Evolutionary conservation across 2,888 invertebrate genomes (phyloP).

Genomic region (Sisyra terminalis): DNA sequence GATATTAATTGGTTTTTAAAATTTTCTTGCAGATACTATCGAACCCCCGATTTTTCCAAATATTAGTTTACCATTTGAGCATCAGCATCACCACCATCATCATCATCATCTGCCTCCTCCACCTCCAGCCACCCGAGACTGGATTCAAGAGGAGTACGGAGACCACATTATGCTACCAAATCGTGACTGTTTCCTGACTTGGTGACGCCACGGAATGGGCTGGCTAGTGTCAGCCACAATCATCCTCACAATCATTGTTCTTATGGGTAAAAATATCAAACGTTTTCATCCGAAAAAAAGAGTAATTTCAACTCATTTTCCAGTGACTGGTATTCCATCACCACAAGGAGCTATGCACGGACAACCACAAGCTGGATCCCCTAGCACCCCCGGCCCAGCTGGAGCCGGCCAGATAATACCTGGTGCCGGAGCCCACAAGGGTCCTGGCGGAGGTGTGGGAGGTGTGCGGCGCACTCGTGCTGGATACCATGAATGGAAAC

Average conservation of each 20-base stretch:
- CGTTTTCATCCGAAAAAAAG: constrained; percentile 4
- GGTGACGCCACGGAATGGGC: constrained; percentile 31
- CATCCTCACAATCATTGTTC: constrained; percentile 27
- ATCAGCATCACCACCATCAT: background rate
- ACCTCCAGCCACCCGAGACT: background rate
- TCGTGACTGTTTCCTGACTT: constrained; percentile 14
- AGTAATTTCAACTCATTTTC: background rate
- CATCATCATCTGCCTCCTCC: background rate
- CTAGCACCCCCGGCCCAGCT: constrained; percentile 33
- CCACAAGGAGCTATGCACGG: constrained; percentile 40
- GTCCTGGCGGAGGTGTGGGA: constrained; percentile 36
- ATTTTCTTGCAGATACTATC: background rate
- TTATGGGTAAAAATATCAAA: constrained; percentile 27
- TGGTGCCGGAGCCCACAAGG: constrained; percentile 23
- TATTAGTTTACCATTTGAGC: background rate
- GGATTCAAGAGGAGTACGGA: background rate
- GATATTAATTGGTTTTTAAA: background rate
- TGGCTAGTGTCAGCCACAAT: constrained; percentile 28
- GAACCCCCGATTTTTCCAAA: background rate
- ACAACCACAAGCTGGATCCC: constrained; percentile 28
- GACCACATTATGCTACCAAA: constrained; percentile 7
- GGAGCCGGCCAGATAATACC: constrained; percentile 31
- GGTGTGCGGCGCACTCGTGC: constrained; percentile 35
- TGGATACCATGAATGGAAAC: constrained; percentile 54
- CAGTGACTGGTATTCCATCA: constrained; percentile 29